phyloP scores from a whole-genome alignment of 2,113 vertebrate genomes.

The Pterophyllum scalare region DNA sequence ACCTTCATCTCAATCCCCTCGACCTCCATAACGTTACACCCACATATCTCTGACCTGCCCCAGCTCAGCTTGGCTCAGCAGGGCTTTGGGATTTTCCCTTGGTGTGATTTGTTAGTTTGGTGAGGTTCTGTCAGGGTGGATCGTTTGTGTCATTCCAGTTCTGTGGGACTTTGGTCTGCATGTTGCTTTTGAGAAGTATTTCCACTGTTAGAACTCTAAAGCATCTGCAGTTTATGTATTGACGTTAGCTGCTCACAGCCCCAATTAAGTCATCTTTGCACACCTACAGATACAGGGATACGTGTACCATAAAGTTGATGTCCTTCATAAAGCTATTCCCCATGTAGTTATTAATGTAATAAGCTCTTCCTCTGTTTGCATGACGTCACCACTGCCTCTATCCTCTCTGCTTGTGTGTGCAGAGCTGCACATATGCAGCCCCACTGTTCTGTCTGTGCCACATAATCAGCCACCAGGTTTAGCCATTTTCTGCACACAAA shows the following conservation, averaged over 20 bases:
- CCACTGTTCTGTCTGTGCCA: too few species aligned
- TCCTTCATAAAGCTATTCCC: not conserved
- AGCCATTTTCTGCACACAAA: too few species aligned
- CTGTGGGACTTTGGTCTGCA: constrained; percentile 1
- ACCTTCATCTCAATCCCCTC: constrained; percentile 14
- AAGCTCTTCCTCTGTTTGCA: not conserved
- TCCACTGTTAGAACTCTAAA: not conserved
- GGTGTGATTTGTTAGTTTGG: constrained; percentile 44
- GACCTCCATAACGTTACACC: constrained; percentile 45
- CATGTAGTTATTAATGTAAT: not conserved
- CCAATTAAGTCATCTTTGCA: not conserved
- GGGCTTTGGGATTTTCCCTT: constrained; percentile 52
- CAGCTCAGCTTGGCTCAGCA: not conserved
- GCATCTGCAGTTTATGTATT: constrained; percentile 7
- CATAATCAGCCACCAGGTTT: too few species aligned
- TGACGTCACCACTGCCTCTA: not conserved
- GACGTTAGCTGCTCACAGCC: not conserved
- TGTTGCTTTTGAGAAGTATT: constrained; percentile 17
- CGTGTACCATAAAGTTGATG: not conserved
- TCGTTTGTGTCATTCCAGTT: constrained; percentile 1
- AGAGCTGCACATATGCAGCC: not conserved
- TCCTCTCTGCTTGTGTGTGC: not conserved
- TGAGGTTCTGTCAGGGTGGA: constrained; percentile 35
- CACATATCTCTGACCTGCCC: constrained; percentile 21
- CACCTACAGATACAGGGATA: not conserved